Conservation (phyloP, 1,140 invertebrate species). For the Marisa cornuarietis region DNA sequence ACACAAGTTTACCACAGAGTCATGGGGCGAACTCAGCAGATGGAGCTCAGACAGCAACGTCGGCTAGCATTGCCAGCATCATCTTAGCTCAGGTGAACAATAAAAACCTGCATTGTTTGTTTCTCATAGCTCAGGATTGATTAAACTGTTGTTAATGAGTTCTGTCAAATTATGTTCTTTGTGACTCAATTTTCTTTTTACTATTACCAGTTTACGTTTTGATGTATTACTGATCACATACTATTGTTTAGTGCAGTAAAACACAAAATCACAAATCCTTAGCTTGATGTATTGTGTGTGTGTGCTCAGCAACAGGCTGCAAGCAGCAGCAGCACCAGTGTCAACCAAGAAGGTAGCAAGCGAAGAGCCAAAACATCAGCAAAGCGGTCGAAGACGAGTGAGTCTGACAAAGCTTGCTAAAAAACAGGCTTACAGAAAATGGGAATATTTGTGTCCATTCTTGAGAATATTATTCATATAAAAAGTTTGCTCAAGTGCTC, state of each 20-base stretch:
- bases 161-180: too few species aligned
- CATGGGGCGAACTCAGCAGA: slow-evolving; percentile 25
- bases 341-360: slow-evolving; percentile 15
- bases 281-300: neutral
- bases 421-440: neutral
- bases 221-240: too few species aligned
- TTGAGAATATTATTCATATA: too few species aligned
- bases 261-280: too few species aligned
- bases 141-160: too few species aligned
- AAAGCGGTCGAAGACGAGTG: slow-evolving; percentile 17
- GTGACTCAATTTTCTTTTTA: too few species aligned
- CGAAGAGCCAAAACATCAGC: slow-evolving; percentile 14
- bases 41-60: slow-evolving; percentile 30
- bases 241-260: too few species aligned
- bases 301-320: slow-evolving; percentile 17
- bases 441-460: neutral
- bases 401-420: neutral
- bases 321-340: slow-evolving; percentile 1
- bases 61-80: slow-evolving; percentile 30
- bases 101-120: neutral
- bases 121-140: too few species aligned
- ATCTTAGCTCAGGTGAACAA: slow-evolving; percentile 21
- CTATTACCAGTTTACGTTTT: too few species aligned
- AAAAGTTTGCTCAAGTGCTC: too few species aligned
- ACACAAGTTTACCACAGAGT: slow-evolving; percentile 15